These are phyloP conservation scores for Bacillus rossius DNA, from an alignment of 1,140 invertebrate genomes.

Conservation along the genomic window DNA sequence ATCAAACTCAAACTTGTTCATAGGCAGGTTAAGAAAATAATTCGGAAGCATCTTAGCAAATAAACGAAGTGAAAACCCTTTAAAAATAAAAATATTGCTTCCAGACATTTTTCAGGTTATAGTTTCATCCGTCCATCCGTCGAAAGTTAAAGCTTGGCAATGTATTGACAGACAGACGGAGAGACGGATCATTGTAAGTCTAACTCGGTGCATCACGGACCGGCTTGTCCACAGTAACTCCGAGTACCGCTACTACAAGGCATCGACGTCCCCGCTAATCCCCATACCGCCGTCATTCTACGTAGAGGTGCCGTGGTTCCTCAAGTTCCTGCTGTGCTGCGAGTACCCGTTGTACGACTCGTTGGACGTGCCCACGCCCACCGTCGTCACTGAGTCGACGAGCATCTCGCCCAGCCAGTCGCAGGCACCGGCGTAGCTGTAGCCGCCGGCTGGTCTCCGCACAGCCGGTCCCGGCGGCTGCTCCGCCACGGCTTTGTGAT, in stretches of 20 bases:
- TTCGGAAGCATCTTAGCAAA: too few species aligned
- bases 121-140: too few species aligned
- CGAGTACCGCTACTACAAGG: slow-evolving; percentile 81
- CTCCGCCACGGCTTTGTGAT: slow-evolving; percentile 6
- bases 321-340: slow-evolving; percentile 80
- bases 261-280: slow-evolving; percentile 79
- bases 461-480: background rate
- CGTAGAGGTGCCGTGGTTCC: slow-evolving; percentile 67
- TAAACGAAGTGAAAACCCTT: too few species aligned
- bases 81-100: too few species aligned
- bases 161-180: too few species aligned
- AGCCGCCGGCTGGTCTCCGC: slow-evolving; percentile 39
- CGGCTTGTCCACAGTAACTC: slow-evolving; percentile 61
- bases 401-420: slow-evolving; percentile 66
- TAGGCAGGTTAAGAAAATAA: too few species aligned
- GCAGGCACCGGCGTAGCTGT: slow-evolving; percentile 71
- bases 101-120: too few species aligned
- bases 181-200: too few species aligned
- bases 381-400: slow-evolving; percentile 61
- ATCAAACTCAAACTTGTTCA: too few species aligned
- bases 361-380: slow-evolving; percentile 53
- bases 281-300: slow-evolving; percentile 81
- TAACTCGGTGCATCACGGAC: too few species aligned
- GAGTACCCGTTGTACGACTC: slow-evolving; percentile 84
- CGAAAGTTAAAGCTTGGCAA: too few species aligned